phyloP scores from a whole-genome alignment of 2,797 vertebrate genomes.

The Bothrops alternatus region DNA sequence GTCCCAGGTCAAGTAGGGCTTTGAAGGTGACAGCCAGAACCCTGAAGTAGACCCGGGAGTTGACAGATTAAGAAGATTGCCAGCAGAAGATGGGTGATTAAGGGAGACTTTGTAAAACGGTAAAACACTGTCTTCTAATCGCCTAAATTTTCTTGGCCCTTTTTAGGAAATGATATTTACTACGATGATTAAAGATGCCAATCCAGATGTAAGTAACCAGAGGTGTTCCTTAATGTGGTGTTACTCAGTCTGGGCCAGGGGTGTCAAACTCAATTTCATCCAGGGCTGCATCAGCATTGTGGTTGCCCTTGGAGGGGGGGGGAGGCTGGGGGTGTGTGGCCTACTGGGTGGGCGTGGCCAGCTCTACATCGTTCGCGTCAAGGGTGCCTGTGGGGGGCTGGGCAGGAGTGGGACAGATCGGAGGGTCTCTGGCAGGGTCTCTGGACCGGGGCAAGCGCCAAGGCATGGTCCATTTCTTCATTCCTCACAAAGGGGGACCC shows the following conservation, averaged over 20 bases:
- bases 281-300: too few species aligned
- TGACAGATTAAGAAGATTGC: not conserved
- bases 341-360: too few species aligned
- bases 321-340: too few species aligned
- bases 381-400: too few species aligned
- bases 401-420: too few species aligned
- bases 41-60: not conserved
- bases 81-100: not conserved
- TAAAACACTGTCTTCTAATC: not conserved
- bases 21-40: not conserved
- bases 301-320: too few species aligned
- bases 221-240: not conserved
- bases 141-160: not conserved
- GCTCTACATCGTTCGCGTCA: too few species aligned
- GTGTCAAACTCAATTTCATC: too few species aligned
- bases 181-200: slow-evolving; percentile 72
- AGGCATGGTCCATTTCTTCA: too few species aligned
- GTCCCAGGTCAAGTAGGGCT: not conserved
- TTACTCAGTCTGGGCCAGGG: not conserved
- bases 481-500: too few species aligned
- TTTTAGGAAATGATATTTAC: slow-evolving; percentile 77
- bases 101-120: not conserved
- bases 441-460: too few species aligned
- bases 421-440: too few species aligned
- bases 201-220: slow-evolving; percentile 69